phyloP scores from a whole-genome alignment of 2,113 vertebrate genomes.

The Sialia sialis region DNA sequence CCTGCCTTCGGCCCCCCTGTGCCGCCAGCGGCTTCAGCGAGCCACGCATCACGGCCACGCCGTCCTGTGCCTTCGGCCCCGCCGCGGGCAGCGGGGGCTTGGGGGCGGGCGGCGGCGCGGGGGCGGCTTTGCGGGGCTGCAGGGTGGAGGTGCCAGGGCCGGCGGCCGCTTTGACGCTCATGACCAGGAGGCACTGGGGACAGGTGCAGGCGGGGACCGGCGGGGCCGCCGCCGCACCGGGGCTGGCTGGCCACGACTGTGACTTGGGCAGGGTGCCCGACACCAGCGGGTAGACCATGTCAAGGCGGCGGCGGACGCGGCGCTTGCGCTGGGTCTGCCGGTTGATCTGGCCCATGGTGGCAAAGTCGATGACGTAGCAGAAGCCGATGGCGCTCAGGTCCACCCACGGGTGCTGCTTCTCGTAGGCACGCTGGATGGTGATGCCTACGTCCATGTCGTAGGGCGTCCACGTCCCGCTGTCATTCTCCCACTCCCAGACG shows the following conservation, averaged over 20 bases:
- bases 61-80: not conserved
- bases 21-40: conserved; percentile 70
- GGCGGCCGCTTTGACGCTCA: conserved; percentile 77
- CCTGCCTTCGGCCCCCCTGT: conserved; percentile 65
- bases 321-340: conserved; percentile 81
- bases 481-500: conserved; percentile 81
- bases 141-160: conserved; percentile 33
- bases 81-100: not conserved
- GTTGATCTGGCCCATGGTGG: conserved; percentile 81
- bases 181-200: conserved; percentile 89
- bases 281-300: conserved; percentile 82
- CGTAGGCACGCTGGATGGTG: conserved; percentile 76
- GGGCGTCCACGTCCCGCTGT: conserved; percentile 74
- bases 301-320: conserved; percentile 81
- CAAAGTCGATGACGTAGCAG: conserved; percentile 77
- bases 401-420: conserved; percentile 78
- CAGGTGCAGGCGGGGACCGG: conserved; percentile 80
- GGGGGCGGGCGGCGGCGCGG: not conserved
- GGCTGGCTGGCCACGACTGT: conserved; percentile 74
- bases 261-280: conserved; percentile 76
- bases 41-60: not conserved
- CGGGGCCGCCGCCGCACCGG: conserved; percentile 24
- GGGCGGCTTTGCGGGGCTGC: conserved; percentile 48
- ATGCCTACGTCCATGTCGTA: conserved; percentile 79
- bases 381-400: conserved; percentile 79